These are phyloP conservation scores for Drosophila affinis DNA, from an alignment of 2,888 invertebrate species.

Conservation along the genomic window DNA sequence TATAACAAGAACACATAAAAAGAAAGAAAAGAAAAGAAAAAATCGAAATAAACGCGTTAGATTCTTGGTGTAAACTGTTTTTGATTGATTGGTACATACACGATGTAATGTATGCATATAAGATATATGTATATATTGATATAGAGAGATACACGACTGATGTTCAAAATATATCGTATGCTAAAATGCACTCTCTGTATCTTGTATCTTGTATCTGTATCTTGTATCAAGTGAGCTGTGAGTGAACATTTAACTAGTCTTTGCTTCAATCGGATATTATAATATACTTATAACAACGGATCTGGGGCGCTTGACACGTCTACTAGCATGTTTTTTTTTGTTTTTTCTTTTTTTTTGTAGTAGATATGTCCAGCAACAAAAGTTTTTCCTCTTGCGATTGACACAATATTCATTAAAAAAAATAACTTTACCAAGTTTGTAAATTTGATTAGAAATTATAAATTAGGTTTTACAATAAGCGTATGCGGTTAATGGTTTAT, in stretches of 20 bases:
- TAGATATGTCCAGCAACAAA: slow-evolving; percentile 25
- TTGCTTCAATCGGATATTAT: slow-evolving; percentile 31
- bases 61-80: slow-evolving; percentile 68
- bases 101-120: slow-evolving; percentile 57
- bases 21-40: slow-evolving; percentile 83
- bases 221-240: slow-evolving; percentile 29
- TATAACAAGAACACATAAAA: slow-evolving; percentile 82
- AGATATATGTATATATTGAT: slow-evolving; percentile 44
- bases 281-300: slow-evolving; percentile 51
- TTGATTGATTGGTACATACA: slow-evolving; percentile 78
- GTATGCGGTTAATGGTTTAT: slow-evolving; percentile 34
- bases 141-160: slow-evolving; percentile 27
- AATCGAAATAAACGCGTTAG: slow-evolving; percentile 84
- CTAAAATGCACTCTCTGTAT: slow-evolving; percentile 31
- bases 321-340: background rate
- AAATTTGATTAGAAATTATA: slow-evolving; percentile 25
- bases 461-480: slow-evolving; percentile 31
- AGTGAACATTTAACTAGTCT: slow-evolving; percentile 33
- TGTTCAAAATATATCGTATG: slow-evolving; percentile 27
- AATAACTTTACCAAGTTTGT: slow-evolving; percentile 37
- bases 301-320: slow-evolving; percentile 32
- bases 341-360: background rate
- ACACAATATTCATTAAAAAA: slow-evolving; percentile 66
- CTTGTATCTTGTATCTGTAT: too few relatives aligned
- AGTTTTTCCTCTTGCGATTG: slow-evolving; percentile 76